phyloP scores from a whole-genome alignment of 1,140 invertebrate genomes.

The Protaetia brevitarsis region DNA sequence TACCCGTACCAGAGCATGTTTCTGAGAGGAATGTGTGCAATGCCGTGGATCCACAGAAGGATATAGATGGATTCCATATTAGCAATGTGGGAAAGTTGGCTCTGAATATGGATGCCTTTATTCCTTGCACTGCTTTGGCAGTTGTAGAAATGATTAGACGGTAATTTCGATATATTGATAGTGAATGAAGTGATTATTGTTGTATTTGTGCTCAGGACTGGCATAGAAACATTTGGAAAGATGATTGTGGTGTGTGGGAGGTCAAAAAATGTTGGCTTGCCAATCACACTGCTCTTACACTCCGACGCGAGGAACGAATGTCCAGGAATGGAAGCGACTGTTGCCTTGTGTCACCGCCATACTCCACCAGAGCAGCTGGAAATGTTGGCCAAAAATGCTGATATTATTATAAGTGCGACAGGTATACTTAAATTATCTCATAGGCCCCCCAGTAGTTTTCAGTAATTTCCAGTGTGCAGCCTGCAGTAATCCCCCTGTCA shows the following conservation, averaged over 20 bases:
- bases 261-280: slow-evolving; percentile 87
- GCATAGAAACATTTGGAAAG: slow-evolving; percentile 75
- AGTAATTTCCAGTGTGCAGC: too few species aligned
- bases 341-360: slow-evolving; percentile 82
- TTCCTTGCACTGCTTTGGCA: slow-evolving; percentile 82
- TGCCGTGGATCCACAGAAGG: slow-evolving; percentile 74
- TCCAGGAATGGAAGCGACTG: slow-evolving; percentile 73
- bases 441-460: too few species aligned
- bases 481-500: too few species aligned
- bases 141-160: slow-evolving; percentile 74
- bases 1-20: slow-evolving; percentile 76
- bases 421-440: slow-evolving; percentile 47
- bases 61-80: slow-evolving; percentile 88
- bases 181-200: background rate
- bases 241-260: slow-evolving; percentile 85
- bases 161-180: slow-evolving; percentile 34
- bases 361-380: slow-evolving; percentile 75
- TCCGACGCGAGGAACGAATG: slow-evolving; percentile 57
- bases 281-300: slow-evolving; percentile 77
- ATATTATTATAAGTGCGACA: slow-evolving; percentile 79
- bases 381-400: slow-evolving; percentile 67
- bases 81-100: slow-evolving; percentile 75
- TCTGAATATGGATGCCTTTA: slow-evolving; percentile 68
- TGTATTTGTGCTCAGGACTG: slow-evolving; percentile 54
- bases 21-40: slow-evolving; percentile 75